Evolutionary conservation across 2,888 invertebrate genomes (phyloP).

Genomic region (Ellobium chinense): DNA sequence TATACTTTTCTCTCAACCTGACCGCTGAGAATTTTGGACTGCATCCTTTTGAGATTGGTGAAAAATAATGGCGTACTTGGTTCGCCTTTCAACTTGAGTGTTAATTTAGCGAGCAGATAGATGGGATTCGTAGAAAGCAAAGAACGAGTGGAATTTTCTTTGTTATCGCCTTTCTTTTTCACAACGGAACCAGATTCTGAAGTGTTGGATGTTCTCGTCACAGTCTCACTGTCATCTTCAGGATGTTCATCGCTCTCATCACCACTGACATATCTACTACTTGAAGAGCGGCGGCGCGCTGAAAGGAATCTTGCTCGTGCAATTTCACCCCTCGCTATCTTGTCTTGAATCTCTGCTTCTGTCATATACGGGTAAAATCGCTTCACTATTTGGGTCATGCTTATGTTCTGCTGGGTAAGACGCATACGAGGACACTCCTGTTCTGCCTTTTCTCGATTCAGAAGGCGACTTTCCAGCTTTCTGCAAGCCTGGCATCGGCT

Average conservation of each 20-base stretch:
- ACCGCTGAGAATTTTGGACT: conserved; percentile 65
- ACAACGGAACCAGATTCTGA: not conserved
- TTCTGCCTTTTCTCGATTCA: conserved; percentile 57
- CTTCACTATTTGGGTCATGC: conserved; percentile 61
- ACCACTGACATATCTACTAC: not conserved
- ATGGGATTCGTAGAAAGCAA: not conserved
- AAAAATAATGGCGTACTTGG: conserved; percentile 60
- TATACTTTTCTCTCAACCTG: conserved; percentile 55
- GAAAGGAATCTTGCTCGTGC: conserved; percentile 53
- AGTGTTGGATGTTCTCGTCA: not conserved
- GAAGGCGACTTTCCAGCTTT: conserved; percentile 56
- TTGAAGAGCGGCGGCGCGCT: not conserved
- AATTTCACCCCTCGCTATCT: conserved; percentile 67
- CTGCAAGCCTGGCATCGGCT: conserved; percentile 68
- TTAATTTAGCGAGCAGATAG: conserved; percentile 41
- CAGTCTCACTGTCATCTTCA: not conserved
- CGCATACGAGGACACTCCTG: conserved; percentile 61
- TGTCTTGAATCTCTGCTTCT: conserved; percentile 65
- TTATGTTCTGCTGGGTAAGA: conserved; percentile 65
- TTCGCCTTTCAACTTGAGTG: conserved; percentile 32
- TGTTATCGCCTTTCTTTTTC: not conserved
- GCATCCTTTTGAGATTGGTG: conserved; percentile 65
- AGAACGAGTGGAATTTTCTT: not conserved
- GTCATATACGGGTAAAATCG: conserved; percentile 63
- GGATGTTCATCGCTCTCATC: not conserved